A percentile compares a stretch with the other conserved stretches of the same genome.
Conservation (phyloP, 2,797 vertebrate species). For the Cephalopachus bancanus region DNA sequence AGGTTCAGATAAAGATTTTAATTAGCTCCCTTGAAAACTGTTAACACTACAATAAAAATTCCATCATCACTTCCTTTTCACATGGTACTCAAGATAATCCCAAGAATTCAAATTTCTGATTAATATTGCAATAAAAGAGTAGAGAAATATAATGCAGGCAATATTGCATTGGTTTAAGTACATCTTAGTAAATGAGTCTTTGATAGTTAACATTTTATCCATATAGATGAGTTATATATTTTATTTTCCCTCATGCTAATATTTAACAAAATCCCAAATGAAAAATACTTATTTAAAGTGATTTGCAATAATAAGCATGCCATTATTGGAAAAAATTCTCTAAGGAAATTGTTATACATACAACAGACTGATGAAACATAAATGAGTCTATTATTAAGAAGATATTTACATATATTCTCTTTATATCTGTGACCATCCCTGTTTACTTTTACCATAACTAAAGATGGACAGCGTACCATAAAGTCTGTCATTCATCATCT, state of each 20-base stretch:
- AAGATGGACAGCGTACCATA: neutral
- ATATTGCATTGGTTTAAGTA: neutral
- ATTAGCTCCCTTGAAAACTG: constrained; percentile 92
- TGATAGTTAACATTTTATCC: constrained; percentile 36
- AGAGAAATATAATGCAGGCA: neutral
- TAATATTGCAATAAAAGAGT: neutral
- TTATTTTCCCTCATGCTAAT: constrained; percentile 16
- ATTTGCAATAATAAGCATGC: constrained; percentile 35
- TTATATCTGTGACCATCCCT: neutral
- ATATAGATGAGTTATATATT: neutral
- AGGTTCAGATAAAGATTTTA: constrained; percentile 90
- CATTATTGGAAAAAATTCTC: neutral
- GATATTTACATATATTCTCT: neutral
- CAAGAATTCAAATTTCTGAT: constrained; percentile 67
- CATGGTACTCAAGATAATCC: constrained; percentile 72
- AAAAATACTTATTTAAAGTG: constrained; percentile 57
- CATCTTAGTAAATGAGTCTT: constrained; percentile 35
- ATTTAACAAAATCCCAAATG: constrained; percentile 25
- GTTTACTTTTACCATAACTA: neutral
- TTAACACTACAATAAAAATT: constrained; percentile 87
- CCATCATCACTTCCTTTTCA: constrained; percentile 85
- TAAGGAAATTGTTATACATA: neutral
- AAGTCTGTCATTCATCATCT: neutral
- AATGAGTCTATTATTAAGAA: neutral
- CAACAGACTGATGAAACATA: neutral